phyloP scores from a whole-genome alignment of 2,797 vertebrate species.

The Chiloscyllium punctatum region DNA sequence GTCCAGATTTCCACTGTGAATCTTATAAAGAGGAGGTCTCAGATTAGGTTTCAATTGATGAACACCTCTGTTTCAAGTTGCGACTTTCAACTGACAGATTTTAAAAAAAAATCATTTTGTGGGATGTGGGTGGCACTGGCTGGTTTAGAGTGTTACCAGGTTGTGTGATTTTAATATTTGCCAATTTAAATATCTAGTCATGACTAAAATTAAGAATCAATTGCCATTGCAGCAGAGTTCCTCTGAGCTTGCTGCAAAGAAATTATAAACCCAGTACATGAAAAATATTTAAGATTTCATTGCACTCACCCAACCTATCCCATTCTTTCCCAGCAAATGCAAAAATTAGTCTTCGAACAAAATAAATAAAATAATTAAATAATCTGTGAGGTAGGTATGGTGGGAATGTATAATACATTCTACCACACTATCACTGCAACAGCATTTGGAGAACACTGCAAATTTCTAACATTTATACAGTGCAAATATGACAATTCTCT shows the following conservation, averaged over 20 bases:
- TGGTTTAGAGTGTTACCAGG: background rate
- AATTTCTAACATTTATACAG: background rate
- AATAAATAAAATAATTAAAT: background rate
- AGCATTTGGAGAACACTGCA: background rate
- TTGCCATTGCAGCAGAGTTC: background rate
- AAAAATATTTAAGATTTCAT: background rate
- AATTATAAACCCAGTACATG: background rate
- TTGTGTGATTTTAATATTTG: background rate
- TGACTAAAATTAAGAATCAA: background rate
- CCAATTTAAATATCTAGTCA: background rate
- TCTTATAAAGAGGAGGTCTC: background rate
- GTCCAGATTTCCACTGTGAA: background rate
- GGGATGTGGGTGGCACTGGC: no score
- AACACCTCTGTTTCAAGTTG: background rate
- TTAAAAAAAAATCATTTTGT: no score
- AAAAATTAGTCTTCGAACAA: background rate
- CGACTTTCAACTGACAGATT: background rate
- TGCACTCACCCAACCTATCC: background rate
- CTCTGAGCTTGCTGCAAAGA: background rate
- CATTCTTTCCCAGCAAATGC: background rate
- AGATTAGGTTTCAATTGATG: no score
- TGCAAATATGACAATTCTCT: background rate
- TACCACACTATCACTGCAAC: background rate
- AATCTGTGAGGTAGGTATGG: background rate
- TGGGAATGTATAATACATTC: background rate